A percentile compares a stretch with the other conserved stretches of the same genome.
Evolutionary conservation across 2,113 vertebrate species (phyloP).

Genomic region (Laterallus jamaicensis): DNA sequence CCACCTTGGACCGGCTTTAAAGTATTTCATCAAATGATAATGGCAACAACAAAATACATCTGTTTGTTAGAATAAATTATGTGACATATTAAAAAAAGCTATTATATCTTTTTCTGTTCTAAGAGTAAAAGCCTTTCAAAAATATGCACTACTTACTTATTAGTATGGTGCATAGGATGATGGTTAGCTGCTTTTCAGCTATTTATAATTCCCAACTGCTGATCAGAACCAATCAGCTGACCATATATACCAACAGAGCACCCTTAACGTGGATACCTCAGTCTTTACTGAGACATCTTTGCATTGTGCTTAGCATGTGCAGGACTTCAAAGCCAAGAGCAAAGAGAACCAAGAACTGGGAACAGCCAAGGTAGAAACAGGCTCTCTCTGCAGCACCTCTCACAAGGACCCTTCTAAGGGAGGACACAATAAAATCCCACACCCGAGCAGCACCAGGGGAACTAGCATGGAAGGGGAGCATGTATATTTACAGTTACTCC

Average conservation of each 20-base stretch:
- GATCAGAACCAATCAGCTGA: slow-evolving; percentile 60
- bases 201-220: slow-evolving; percentile 65
- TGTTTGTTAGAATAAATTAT: slow-evolving; percentile 82
- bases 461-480: background rate
- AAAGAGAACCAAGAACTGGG: background rate
- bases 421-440: background rate
- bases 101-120: slow-evolving; percentile 73
- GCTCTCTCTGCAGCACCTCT: background rate
- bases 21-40: slow-evolving; percentile 81
- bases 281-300: background rate
- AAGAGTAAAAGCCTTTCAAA: slow-evolving; percentile 73
- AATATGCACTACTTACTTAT: slow-evolving; percentile 72
- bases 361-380: background rate
- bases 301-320: background rate
- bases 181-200: slow-evolving; percentile 60
- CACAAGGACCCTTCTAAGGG: background rate
- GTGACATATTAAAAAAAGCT: slow-evolving; percentile 67
- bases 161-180: slow-evolving; percentile 42
- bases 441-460: background rate
- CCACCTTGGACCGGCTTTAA: slow-evolving; percentile 79
- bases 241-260: background rate
- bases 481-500: background rate
- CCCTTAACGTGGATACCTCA: slow-evolving; percentile 6
- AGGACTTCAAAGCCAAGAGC: background rate
- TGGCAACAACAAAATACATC: slow-evolving; percentile 79